A percentile compares a stretch with the other conserved stretches of the same genome.
These are phyloP conservation scores for Heteromyza rotundicornis DNA, from an alignment of 2,888 invertebrate species.

Conservation along the genomic window DNA sequence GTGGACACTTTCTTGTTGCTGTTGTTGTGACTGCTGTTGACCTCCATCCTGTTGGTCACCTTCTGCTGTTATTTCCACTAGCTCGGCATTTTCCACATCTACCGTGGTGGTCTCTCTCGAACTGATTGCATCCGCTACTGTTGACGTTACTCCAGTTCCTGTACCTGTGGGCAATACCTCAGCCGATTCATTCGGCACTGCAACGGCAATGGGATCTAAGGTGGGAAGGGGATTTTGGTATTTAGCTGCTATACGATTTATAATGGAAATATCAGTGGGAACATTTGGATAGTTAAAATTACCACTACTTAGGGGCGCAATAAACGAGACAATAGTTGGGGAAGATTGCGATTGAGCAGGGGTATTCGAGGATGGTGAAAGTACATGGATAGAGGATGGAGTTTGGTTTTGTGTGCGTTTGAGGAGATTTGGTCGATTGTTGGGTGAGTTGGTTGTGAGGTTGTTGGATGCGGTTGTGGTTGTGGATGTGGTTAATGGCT, in stretches of 20 bases:
- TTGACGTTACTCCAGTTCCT: no score
- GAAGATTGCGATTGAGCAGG: background rate
- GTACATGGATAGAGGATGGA: no score
- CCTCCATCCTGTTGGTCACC: background rate
- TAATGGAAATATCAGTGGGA: constrained; percentile 42
- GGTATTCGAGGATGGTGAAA: background rate
- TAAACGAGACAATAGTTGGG: constrained; percentile 5
- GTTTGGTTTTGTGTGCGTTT: no score
- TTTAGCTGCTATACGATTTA: constrained; percentile 46
- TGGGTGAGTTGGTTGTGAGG: background rate
- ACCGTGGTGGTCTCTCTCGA: constrained; percentile 32
- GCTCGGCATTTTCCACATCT: constrained; percentile 51
- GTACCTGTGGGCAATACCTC: constrained; percentile 26
- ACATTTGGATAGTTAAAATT: constrained; percentile 45
- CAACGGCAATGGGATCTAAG: constrained; percentile 61
- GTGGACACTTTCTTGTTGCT: constrained; percentile 26
- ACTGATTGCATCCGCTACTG: constrained; percentile 35
- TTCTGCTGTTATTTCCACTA: constrained; percentile 33
- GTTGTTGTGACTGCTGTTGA: background rate
- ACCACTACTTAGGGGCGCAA: constrained; percentile 35
- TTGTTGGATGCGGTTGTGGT: no score
- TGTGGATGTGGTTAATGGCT: no score
- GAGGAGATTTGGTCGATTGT: no score
- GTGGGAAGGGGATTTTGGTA: constrained; percentile 55
- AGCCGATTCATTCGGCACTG: constrained; percentile 38